These are phyloP conservation scores for Lethenteron reissneri DNA, from an alignment of 2,113 vertebrate species.

Conservation along the genomic window DNA sequence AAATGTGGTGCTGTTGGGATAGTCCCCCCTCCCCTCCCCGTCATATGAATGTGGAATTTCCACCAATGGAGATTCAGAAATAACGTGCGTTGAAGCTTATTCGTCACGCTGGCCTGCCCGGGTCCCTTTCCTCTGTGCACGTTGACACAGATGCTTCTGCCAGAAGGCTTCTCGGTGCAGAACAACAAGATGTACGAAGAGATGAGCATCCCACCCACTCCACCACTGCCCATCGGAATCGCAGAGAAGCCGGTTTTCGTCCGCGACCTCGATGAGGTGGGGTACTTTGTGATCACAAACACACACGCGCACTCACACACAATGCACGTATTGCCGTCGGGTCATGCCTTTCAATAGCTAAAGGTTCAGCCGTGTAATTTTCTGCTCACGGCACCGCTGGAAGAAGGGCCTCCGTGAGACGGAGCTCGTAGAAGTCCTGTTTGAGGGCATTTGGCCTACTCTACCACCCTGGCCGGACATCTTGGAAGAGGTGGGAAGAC, in stretches of 20 bases:
- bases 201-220: slow-evolving; percentile 60
- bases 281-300: slow-evolving; percentile 10
- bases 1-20: not conserved
- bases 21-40: not conserved
- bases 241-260: slow-evolving; percentile 74
- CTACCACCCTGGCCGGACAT: no score
- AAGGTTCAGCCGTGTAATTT: no score
- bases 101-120: not conserved
- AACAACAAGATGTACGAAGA: slow-evolving; percentile 84
- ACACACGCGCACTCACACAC: no score
- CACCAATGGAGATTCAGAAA: not conserved
- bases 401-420: no score
- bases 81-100: not conserved
- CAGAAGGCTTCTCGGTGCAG: slow-evolving; percentile 61
- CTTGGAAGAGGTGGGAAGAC: no score
- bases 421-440: no score
- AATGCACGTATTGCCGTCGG: no score
- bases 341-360: no score
- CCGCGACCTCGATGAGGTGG: slow-evolving; percentile 71
- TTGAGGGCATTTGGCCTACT: no score
- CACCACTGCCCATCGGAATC: slow-evolving; percentile 60
- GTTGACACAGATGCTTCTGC: slow-evolving; percentile 50
- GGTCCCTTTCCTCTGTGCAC: slow-evolving; percentile 9
- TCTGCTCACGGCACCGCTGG: no score
- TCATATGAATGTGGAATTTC: not conserved